phyloP scores from a whole-genome alignment of 1,140 invertebrate species.

The Hypsibius dujardini region DNA sequence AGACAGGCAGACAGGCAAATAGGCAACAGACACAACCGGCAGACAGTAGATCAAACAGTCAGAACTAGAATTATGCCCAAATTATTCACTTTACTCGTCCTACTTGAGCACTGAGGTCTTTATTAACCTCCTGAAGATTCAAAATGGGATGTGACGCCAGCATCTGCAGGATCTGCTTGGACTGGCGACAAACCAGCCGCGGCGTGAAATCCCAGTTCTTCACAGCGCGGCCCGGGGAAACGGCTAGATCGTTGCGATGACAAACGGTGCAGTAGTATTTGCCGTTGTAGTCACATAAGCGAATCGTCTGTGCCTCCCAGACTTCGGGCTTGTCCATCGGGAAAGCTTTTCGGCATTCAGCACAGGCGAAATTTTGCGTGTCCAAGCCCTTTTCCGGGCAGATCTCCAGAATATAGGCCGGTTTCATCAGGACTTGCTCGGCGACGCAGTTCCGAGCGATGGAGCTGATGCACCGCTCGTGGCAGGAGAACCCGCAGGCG shows the following conservation, averaged over 20 bases:
- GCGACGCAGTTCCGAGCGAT: neutral
- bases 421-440: neutral
- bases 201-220: conserved; percentile 14
- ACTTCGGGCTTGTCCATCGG: conserved; percentile 14
- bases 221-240: neutral
- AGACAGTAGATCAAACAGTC: too few species aligned
- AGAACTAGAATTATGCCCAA: too few species aligned
- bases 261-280: conserved; percentile 5
- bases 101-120: neutral
- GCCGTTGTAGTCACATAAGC: conserved; percentile 14
- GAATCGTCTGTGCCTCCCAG: neutral
- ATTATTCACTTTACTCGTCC: too few species aligned
- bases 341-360: conserved; percentile 12
- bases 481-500: neutral
- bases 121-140: neutral
- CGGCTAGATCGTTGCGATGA: neutral
- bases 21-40: too few species aligned
- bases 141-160: neutral
- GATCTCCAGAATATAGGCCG: neutral
- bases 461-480: neutral
- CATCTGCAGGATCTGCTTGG: neutral
- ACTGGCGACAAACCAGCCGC: neutral
- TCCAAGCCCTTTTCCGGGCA: conserved; percentile 11
- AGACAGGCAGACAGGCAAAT: too few species aligned
- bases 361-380: neutral